Conservation (phyloP, 2,113 vertebrate genomes). For the Eulemur rufifrons region DNA sequence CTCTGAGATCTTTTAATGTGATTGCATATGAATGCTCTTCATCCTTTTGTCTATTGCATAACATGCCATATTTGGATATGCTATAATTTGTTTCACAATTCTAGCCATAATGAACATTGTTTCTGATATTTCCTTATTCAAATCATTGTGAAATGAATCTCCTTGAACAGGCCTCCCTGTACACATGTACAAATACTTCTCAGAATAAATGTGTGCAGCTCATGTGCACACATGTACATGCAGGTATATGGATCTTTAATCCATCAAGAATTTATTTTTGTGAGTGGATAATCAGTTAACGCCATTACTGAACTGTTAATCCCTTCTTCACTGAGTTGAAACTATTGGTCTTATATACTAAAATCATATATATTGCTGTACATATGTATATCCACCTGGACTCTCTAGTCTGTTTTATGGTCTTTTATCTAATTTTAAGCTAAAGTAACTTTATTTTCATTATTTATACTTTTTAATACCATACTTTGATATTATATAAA, state of each 20-base stretch:
- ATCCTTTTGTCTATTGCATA: background rate
- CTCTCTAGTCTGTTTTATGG: background rate
- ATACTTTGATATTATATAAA: background rate
- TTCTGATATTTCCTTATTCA: background rate
- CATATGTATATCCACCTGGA: background rate
- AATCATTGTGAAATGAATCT: conserved; percentile 17
- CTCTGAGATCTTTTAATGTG: background rate
- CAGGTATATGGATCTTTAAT: background rate
- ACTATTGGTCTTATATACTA: background rate
- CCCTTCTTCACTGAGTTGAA: background rate
- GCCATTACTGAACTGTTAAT: background rate
- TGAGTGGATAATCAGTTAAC: background rate
- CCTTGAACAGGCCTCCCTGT: background rate
- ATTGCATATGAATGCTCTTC: background rate
- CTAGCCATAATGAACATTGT: background rate
- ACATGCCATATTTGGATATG: background rate
- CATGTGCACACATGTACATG: background rate
- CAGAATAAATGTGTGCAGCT: background rate
- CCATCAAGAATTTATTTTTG: background rate
- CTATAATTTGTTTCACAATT: background rate
- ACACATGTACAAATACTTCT: background rate
- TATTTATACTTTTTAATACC: background rate
- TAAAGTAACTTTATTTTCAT: background rate
- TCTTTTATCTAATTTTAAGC: background rate
- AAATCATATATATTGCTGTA: background rate